Evolutionary conservation across 2,888 invertebrate species (phyloP).

Genomic region (Trichogramma evanescens): DNA sequence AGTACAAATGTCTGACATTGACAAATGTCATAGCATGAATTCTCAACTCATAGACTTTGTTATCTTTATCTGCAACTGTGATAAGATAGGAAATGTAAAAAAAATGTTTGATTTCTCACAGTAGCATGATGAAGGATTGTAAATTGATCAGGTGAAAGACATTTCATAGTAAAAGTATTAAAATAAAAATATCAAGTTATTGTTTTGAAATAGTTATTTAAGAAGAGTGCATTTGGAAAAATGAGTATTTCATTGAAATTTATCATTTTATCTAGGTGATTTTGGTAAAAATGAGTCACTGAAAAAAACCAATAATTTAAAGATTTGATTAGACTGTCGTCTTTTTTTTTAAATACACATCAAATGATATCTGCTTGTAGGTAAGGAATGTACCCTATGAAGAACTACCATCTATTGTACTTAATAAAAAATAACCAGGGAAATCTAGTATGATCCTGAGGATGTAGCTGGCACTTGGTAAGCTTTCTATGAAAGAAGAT

Average conservation of each 20-base stretch:
- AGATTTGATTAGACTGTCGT: too few relatives aligned
- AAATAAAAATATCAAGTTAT: background rate
- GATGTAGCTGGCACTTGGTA: conserved; percentile 7
- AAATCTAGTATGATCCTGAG: conserved; percentile 11
- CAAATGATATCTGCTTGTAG: background rate
- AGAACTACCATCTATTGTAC: too few relatives aligned
- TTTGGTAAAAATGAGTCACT: too few relatives aligned
- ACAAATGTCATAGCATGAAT: conserved; percentile 5
- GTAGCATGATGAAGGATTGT: background rate
- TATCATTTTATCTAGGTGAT: background rate
- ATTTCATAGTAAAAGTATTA: background rate
- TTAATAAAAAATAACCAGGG: background rate
- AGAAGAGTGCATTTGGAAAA: background rate
- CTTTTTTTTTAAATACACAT: too few relatives aligned
- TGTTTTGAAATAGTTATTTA: background rate
- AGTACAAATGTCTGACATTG: conserved; percentile 12
- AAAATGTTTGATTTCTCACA: conserved; percentile 12
- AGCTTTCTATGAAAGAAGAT: conserved; percentile 9
- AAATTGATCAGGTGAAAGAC: background rate
- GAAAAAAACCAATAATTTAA: too few relatives aligned
- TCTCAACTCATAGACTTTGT: conserved; percentile 8
- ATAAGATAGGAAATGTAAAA: conserved; percentile 16
- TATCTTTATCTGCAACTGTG: conserved; percentile 17
- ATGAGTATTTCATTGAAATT: background rate
- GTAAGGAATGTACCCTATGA: background rate